Evolutionary conservation across 2,797 vertebrate species (phyloP).

Genomic region (Masticophis lateralis): DNA sequence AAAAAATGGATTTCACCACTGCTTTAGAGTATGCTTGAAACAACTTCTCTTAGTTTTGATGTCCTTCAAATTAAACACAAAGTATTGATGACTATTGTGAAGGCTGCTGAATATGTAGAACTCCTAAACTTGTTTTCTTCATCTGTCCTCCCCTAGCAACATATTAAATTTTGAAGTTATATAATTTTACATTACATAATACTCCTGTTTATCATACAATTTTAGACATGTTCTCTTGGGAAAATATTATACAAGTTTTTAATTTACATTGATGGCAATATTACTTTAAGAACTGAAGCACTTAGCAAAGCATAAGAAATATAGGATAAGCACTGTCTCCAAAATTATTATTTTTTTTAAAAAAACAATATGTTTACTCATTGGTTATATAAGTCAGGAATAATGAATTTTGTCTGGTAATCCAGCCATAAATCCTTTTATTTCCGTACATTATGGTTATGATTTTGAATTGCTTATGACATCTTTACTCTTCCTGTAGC

Average conservation of each 20-base stretch:
- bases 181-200: background rate
- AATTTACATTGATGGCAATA: background rate
- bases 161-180: background rate
- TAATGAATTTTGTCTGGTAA: background rate
- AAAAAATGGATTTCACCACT: too few species aligned
- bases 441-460: background rate
- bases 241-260: background rate
- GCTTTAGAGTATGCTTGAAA: background rate
- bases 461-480: background rate
- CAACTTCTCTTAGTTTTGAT: background rate
- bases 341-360: background rate
- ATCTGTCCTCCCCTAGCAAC: background rate
- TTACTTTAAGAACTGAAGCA: background rate
- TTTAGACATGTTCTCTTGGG: background rate
- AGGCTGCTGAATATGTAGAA: background rate
- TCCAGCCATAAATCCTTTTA: background rate
- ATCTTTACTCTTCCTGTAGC: background rate
- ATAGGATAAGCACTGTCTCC: background rate
- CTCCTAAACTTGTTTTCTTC: background rate
- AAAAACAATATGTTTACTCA: background rate
- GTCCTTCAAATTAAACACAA: background rate
- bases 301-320: background rate
- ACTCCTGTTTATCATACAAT: background rate
- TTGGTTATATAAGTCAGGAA: background rate
- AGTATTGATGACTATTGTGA: background rate